phyloP scores from a whole-genome alignment of 2,113 vertebrate species.

The Cyrtonyx montezumae region DNA sequence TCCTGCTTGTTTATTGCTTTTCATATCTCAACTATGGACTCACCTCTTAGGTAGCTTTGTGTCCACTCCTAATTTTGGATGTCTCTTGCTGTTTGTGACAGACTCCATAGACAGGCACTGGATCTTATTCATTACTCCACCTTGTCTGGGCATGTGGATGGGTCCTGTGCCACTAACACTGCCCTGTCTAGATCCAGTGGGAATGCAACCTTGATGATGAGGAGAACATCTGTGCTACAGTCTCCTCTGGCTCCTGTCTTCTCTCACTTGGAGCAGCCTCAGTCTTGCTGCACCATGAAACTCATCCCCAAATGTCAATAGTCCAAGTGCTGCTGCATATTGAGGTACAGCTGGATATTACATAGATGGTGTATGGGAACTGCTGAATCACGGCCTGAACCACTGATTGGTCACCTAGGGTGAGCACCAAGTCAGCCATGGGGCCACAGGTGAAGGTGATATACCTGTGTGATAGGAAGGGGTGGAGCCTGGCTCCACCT shows the following conservation, averaged over 20 bases:
- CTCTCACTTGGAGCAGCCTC: neutral
- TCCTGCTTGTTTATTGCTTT: neutral
- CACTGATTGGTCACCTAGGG: too few species aligned
- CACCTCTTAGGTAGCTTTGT: neutral
- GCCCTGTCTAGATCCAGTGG: neutral
- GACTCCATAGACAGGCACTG: neutral
- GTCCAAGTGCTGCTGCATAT: neutral
- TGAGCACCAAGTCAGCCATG: too few species aligned
- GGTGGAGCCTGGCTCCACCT: too few species aligned
- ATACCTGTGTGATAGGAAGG: too few species aligned
- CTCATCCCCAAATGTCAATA: neutral
- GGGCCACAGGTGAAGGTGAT: too few species aligned
- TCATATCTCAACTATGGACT: neutral
- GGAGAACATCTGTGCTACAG: accelerated
- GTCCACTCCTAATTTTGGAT: neutral
- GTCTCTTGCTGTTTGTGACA: neutral
- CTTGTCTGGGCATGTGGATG: neutral
- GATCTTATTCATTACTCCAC: neutral
- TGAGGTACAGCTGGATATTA: neutral
- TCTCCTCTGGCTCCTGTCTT: neutral
- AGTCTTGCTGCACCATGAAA: neutral
- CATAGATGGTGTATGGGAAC: neutral
- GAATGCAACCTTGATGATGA: neutral
- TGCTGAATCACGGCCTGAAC: too few species aligned
- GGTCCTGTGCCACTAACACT: neutral